phyloP scores from a whole-genome alignment of 2,888 invertebrate genomes.

The Conus canariensis region DNA sequence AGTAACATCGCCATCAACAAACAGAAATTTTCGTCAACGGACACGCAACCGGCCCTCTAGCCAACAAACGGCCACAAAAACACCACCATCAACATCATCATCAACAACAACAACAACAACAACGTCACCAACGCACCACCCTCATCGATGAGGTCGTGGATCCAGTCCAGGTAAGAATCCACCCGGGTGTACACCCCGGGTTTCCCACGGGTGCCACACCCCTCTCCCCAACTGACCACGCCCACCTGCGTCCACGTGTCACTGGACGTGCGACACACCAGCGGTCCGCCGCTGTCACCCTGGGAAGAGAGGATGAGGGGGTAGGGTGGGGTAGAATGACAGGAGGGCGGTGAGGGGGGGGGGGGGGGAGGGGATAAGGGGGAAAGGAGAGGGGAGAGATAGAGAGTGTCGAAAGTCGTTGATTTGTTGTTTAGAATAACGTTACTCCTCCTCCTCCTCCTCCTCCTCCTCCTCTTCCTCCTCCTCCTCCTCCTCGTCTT shows the following conservation, averaged over 20 bases:
- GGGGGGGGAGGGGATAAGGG: too few relatives aligned
- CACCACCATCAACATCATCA: not conserved
- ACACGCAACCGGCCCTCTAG: too few relatives aligned
- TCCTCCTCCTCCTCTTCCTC: too few relatives aligned
- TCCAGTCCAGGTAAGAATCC: constrained; percentile 66
- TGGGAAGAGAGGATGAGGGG: constrained; percentile 40
- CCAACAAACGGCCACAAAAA: too few relatives aligned
- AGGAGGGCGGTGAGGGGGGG: too few relatives aligned
- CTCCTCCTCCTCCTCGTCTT: too few relatives aligned
- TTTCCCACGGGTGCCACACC: constrained; percentile 65
- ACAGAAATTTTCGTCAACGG: too few relatives aligned
- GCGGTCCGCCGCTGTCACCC: constrained; percentile 76
- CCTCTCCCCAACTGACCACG: constrained; percentile 74
- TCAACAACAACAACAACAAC: not conserved
- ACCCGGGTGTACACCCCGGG: constrained; percentile 76
- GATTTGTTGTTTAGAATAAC: too few relatives aligned
- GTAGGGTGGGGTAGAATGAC: too few relatives aligned
- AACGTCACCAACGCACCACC: constrained; percentile 26
- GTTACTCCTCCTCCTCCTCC: too few relatives aligned
- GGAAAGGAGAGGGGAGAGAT: too few relatives aligned
- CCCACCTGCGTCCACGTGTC: constrained; percentile 69
- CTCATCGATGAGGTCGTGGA: constrained; percentile 47
- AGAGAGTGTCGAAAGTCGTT: too few relatives aligned
- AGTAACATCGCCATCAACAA: not conserved
- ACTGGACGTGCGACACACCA: constrained; percentile 64